phyloP scores from a whole-genome alignment of 2,888 invertebrate genomes.

The Drosophila anomalata region DNA sequence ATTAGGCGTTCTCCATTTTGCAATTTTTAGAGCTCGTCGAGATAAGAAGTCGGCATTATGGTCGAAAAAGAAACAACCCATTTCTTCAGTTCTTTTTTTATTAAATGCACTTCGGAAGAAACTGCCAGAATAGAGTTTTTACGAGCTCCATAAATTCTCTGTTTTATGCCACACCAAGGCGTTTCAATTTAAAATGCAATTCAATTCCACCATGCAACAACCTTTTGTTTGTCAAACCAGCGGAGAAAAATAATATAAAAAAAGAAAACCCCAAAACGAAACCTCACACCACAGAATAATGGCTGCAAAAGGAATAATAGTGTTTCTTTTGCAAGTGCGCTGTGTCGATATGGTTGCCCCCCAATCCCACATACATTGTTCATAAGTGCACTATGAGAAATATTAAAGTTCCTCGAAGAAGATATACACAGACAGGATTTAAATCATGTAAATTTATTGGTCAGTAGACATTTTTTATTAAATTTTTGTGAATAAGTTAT shows the following conservation, averaged over 20 bases:
- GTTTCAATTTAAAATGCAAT: conserved; percentile 49
- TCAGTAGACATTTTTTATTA: too few species aligned
- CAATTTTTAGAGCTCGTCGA: conserved; percentile 8
- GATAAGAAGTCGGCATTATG: not conserved
- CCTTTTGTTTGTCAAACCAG: conserved; percentile 44
- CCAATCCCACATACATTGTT: conserved; percentile 4
- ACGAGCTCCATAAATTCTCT: conserved; percentile 18
- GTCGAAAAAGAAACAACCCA: not conserved
- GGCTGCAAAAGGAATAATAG: conserved; percentile 23
- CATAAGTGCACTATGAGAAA: conserved; percentile 15
- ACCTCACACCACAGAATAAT: conserved; percentile 32
- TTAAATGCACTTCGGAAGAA: not conserved
- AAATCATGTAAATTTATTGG: too few species aligned
- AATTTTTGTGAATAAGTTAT: too few species aligned
- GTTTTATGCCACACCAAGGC: conserved; percentile 30
- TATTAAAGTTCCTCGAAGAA: not conserved
- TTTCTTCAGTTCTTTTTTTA: not conserved
- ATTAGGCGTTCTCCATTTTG: conserved; percentile 31
- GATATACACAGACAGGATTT: not conserved
- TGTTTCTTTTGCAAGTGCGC: conserved; percentile 44
- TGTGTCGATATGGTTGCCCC: conserved; percentile 38
- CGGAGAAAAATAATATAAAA: conserved; percentile 15
- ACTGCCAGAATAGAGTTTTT: not conserved
- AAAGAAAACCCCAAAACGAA: conserved; percentile 20
- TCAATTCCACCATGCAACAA: conserved; percentile 31